Percentiles rank a stretch among this genome's conserved stretches.
Evolutionary conservation across 2,113 vertebrate genomes (phyloP).

Genomic region (Nerophis ophidion): DNA sequence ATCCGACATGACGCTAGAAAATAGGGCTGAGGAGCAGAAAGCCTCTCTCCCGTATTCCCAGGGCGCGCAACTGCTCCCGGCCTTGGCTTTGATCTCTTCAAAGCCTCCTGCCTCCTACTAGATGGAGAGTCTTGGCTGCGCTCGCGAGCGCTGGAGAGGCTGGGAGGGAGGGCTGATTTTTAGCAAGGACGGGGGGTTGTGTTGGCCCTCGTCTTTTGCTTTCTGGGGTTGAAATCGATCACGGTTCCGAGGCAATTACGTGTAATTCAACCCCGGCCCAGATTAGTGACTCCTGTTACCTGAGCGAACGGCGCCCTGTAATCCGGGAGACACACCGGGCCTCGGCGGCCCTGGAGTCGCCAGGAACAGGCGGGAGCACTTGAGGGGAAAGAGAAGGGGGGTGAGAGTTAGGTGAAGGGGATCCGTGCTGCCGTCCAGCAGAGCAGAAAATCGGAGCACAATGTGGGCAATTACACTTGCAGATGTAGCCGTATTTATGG

Average conservation of each 20-base stretch:
- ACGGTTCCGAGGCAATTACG: slow-evolving; percentile 94
- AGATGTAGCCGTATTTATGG: slow-evolving; percentile 90
- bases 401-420: slow-evolving; percentile 75
- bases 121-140: slow-evolving; percentile 97
- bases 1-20: slow-evolving; percentile 97
- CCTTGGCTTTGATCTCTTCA: slow-evolving; percentile 99
- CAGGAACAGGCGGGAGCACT: slow-evolving; percentile 76
- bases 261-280: slow-evolving; percentile 91
- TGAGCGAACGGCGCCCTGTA: slow-evolving; percentile 83
- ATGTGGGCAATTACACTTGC: slow-evolving; percentile 94
- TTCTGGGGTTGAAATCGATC: slow-evolving; percentile 98
- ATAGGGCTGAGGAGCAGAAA: slow-evolving; percentile 95
- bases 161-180: slow-evolving; percentile 19
- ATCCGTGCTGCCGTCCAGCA: slow-evolving; percentile 86
- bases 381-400: slow-evolving; percentile 49
- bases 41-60: slow-evolving; percentile 97
- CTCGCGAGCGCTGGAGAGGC: slow-evolving; percentile 78
- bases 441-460: slow-evolving; percentile 97
- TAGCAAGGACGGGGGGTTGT: neutral
- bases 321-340: slow-evolving; percentile 76
- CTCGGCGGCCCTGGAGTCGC: slow-evolving; percentile 44
- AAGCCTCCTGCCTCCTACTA: slow-evolving; percentile 99
- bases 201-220: slow-evolving; percentile 46
- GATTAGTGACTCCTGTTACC: slow-evolving; percentile 98
- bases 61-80: slow-evolving; percentile 98